These are phyloP conservation scores for Heliornis fulica DNA, from an alignment of 2,113 vertebrate genomes.

Conservation along the genomic window DNA sequence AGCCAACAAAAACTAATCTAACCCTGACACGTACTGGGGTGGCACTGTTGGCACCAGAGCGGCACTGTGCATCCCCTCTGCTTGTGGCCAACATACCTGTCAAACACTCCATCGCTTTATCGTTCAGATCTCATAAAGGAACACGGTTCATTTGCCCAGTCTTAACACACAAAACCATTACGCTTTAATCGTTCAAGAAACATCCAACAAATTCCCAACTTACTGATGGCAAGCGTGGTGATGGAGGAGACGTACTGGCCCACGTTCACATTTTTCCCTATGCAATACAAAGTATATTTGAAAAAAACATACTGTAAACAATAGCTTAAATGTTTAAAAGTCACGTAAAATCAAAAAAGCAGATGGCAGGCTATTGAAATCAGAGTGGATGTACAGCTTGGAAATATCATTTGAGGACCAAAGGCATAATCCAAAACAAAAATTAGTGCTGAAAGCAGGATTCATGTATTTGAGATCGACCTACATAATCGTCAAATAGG, in stretches of 20 bases:
- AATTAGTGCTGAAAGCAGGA: constrained; percentile 23
- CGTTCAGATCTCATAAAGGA: neutral
- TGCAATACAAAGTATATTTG: neutral
- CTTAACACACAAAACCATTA: neutral
- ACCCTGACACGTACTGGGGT: accelerated
- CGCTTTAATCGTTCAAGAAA: neutral
- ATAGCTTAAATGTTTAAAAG: neutral
- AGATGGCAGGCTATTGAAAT: neutral
- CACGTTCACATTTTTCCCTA: neutral
- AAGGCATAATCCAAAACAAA: neutral
- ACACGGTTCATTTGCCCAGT: neutral
- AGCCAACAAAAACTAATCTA: accelerated
- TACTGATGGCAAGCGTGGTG: neutral
- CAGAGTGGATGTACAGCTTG: neutral
- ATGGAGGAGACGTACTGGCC: neutral
- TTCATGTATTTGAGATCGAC: neutral
- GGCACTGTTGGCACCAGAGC: accelerated
- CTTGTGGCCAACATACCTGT: accelerated
- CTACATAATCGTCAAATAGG: neutral
- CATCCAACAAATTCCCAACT: neutral
- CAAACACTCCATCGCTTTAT: neutral
- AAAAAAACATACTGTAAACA: neutral
- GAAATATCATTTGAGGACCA: neutral
- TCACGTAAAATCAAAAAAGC: neutral
- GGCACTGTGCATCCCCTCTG: accelerated